Base-by-base conservation (phyloP, 1,140 invertebrate species). In the Zaprionus lachaisei region DNA sequence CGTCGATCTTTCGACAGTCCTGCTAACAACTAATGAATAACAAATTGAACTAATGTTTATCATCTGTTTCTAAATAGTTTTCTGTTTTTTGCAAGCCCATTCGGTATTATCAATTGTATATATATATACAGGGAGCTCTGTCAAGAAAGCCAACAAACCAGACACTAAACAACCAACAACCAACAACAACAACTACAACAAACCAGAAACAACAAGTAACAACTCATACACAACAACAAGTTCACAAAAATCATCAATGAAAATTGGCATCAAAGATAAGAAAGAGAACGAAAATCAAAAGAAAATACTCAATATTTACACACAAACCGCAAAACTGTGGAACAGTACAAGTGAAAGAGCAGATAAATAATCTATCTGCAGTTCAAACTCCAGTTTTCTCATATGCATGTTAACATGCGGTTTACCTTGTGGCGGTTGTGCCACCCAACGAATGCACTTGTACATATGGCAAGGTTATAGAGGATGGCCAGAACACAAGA, bases 71-170 rank as follows among this genome's bases (percentile, higher is more conserved):
- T 68, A 80, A 68, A 72, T n/a, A 79, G 57, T 84, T 79, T 83
- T 79, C 67, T 77, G 67, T 90, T 90, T 49, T 84, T 84, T 83
- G 62, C 69, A 57, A 70, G 54, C 58, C 60, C 72, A 87, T 72
- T 86, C 56, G 72, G 60, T 77, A 68, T 44, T 63, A 66, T 79
- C 24, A 64, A 55, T 65, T 47, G 58, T 76, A 68, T 73, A 47
- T 64, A 67, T 85, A 82, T 86, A 87, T 83, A 81, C 84, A 87
- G 84, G 84, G 84, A 87, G 84, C 85, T 86, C 83, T 87, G 85
- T 87, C 80, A 72, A 86, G 76, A 86, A 84, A 87, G 77, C 61
- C 62, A 84, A 77, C 66, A 58, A 69, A 69, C 38, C 51, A 34
- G 51, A 71, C 69, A 79, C 65, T 62, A 12, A 68, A 81, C 83